Base-by-base conservation (phyloP, 2,797 vertebrate species). In the Moxostoma hubbsi region DNA sequence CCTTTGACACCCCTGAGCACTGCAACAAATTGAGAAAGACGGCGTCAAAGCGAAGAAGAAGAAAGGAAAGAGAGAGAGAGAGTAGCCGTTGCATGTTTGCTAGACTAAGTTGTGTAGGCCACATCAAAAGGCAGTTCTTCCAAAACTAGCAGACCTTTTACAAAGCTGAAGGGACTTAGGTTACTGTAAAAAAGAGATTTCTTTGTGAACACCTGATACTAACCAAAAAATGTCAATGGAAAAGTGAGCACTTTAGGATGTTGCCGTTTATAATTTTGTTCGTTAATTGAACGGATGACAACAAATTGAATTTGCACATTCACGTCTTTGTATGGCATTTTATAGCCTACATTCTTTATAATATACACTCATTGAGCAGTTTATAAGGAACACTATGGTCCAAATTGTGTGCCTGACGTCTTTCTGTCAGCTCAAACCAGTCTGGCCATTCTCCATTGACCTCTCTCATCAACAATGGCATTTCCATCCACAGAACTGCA, bases 11-110 rank as follows among this genome's bases (percentile, higher is more conserved):
- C 85, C 11, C 93, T 90, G 92, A 91, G 93, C 92, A 92, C 93
- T n/a, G 86, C 88, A 92, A 93, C 93, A 95, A 93, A 93, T 92
- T 92, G 89, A 87, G 90, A 88, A 90, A 92, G 90, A 92, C 90
- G 47, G 90, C 49, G 50, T 46, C 5, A 58, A 50, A 16, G 64
- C 16, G 12, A 15, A 43, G 59, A 55, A 73, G 70, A 36, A 36
- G 36, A 36, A 36, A 36, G 76, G 91, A 51, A 90, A 53, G 64
- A 8, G 13, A 58, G 47, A 45, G 24, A 70, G 16, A 77, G 65
- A 63, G 36, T 18, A 43, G 70, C 58, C 15, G 9, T 15, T 68
- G 50, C 64, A 76, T 70, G 59, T 70, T 82, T 79, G 43, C 43
- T 77, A 71, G 50, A 73, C 75, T 82, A 77, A 75, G 74, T 72